Evolutionary conservation across 1,140 invertebrate species (phyloP).

Genomic region (Drosophila cardini): DNA sequence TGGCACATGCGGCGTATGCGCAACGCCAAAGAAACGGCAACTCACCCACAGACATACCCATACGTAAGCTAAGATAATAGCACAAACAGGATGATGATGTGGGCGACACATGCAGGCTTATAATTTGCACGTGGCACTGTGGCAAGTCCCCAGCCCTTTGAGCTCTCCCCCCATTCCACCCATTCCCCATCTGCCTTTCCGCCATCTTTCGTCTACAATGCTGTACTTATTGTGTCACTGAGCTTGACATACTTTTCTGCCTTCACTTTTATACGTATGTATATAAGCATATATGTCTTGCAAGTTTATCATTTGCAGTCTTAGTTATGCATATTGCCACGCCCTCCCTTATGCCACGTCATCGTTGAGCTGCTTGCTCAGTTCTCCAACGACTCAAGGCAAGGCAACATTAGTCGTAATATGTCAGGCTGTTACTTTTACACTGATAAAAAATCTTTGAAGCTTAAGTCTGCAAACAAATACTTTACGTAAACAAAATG

Average conservation of each 20-base stretch:
- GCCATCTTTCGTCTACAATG: background rate
- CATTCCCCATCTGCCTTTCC: background rate
- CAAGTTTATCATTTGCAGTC: constrained; percentile 82
- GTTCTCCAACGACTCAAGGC: constrained; percentile 65
- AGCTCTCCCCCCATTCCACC: background rate
- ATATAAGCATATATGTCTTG: constrained; percentile 26
- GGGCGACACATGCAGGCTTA: constrained; percentile 79
- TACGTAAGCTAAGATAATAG: constrained; percentile 77
- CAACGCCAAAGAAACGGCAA: constrained; percentile 60
- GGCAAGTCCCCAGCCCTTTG: constrained; percentile 3
- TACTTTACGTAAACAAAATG: no score
- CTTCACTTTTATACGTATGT: constrained; percentile 42
- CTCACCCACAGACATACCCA: background rate
- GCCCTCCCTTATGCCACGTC: constrained; percentile 7
- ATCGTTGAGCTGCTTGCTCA: constrained; percentile 71
- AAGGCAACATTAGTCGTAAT: constrained; percentile 74
- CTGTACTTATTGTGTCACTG: constrained; percentile 80
- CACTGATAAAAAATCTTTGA: background rate
- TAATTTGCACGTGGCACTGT: constrained; percentile 76
- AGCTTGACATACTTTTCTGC: constrained; percentile 79
- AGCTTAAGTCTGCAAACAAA: no score
- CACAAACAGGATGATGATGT: constrained; percentile 67
- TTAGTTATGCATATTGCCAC: constrained; percentile 63
- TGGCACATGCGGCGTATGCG: constrained; percentile 73
- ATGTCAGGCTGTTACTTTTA: constrained; percentile 76